Conservation (phyloP, 1,140 invertebrate species). For the Aplysia californica region DNA sequence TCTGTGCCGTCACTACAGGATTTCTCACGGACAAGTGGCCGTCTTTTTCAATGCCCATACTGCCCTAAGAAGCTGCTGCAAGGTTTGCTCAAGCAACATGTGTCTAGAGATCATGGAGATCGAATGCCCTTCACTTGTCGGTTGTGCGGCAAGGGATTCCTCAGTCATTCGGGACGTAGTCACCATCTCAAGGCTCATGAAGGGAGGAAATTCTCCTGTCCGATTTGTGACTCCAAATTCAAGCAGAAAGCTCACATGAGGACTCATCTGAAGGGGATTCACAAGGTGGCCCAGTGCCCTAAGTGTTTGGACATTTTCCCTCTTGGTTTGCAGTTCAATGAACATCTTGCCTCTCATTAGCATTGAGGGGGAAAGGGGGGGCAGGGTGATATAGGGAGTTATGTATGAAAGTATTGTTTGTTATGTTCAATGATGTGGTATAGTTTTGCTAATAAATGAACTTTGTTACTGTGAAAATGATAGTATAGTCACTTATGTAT, state of each 20-base stretch:
- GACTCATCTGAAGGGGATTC: constrained; percentile 14
- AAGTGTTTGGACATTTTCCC: constrained; percentile 5
- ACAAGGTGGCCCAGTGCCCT: constrained; percentile 8
- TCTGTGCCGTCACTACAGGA: too few species aligned
- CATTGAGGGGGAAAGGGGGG: neutral
- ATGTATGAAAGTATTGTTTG: too few species aligned
- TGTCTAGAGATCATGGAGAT: too few species aligned
- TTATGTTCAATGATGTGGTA: too few species aligned
- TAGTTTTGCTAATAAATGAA: too few species aligned
- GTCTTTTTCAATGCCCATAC: too few species aligned
- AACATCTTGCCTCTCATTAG: constrained; percentile 3
- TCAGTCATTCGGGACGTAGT: neutral
- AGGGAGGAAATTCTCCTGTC: constrained; percentile 2
- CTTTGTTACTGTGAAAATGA: too few species aligned
- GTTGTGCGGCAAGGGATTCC: constrained; percentile 14
- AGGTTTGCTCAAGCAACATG: too few species aligned
- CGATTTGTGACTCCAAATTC: constrained; percentile 19
- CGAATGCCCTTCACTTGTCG: constrained; percentile 12
- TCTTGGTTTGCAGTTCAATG: neutral
- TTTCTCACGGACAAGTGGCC: too few species aligned
- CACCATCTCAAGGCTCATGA: constrained; percentile 5
- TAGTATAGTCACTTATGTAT: too few species aligned
- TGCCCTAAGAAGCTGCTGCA: too few species aligned
- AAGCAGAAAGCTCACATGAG: constrained; percentile 13
- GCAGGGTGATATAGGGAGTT: too few species aligned